Conservation (phyloP, 2,113 vertebrate species). For the Dunckerocampus dactyliophorus region DNA sequence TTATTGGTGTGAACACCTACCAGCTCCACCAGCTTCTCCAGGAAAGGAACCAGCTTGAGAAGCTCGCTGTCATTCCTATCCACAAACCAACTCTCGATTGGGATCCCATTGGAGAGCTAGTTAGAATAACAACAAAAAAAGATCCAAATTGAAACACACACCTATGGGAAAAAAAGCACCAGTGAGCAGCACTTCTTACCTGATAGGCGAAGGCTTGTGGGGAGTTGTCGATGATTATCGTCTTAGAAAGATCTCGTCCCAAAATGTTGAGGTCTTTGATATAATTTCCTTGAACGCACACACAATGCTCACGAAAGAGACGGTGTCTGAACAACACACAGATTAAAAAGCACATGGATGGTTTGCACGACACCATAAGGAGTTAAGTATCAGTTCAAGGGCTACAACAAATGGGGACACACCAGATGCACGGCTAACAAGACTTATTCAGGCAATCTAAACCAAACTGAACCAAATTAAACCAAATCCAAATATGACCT, state of each 20-base stretch:
- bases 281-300: conserved; percentile 98
- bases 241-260: conserved; percentile 97
- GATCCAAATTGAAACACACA: not conserved
- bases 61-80: conserved; percentile 98
- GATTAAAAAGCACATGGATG: not conserved
- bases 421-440: no score
- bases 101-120: conserved; percentile 97
- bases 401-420: no score
- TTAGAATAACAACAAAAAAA: conserved; percentile 6
- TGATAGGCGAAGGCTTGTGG: conserved; percentile 99
- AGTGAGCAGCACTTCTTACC: conserved; percentile 65
- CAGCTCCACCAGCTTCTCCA: conserved; percentile 98
- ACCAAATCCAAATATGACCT: no score
- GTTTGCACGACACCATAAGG: not conserved
- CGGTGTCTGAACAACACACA: conserved; percentile 77
- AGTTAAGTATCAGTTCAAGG: not conserved
- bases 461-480: no score
- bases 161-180: no score
- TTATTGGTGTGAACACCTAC: conserved; percentile 59
- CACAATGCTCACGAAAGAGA: conserved; percentile 97
- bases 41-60: conserved; percentile 95
- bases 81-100: conserved; percentile 99
- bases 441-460: no score
- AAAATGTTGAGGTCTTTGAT: conserved; percentile 99
- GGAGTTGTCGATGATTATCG: conserved; percentile 99